Conservation (phyloP, 2,113 vertebrate species). For the Electrona antarctica region DNA sequence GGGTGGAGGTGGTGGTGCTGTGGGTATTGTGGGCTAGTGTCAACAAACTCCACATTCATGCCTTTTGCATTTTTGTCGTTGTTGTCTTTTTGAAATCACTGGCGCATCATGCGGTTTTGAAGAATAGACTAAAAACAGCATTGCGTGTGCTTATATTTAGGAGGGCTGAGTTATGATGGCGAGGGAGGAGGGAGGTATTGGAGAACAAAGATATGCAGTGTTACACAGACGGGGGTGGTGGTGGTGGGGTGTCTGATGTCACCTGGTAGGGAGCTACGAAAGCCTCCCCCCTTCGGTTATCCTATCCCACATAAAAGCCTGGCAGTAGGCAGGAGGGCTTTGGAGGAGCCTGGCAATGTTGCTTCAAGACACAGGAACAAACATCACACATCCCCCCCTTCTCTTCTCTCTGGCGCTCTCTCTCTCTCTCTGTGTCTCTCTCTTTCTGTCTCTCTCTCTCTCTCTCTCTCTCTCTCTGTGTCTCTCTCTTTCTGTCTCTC, state of each 20-base stretch:
- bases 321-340: conserved; percentile 69
- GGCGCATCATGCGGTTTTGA: conserved; percentile 45
- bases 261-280: conserved; percentile 77
- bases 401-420: not conserved
- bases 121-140: conserved; percentile 56
- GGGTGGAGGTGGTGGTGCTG: conserved; percentile 23
- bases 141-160: conserved; percentile 55
- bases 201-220: conserved; percentile 80
- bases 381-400: conserved; percentile 54
- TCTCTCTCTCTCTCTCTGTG: not conserved
- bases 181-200: conserved; percentile 36
- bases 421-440: conserved; percentile 1
- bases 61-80: conserved; percentile 37
- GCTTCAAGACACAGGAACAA: conserved; percentile 69
- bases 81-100: conserved; percentile 40
- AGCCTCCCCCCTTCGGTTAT: conserved; percentile 72
- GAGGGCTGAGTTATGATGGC: conserved; percentile 14
- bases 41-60: conserved; percentile 33
- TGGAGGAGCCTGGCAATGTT: conserved; percentile 73
- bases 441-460: conserved; percentile 4
- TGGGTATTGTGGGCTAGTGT: not conserved
- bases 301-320: conserved; percentile 78
- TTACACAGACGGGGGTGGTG: conserved; percentile 71
- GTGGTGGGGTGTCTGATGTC: conserved; percentile 77
- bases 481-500: conserved; percentile 6